phyloP scores from a whole-genome alignment of 2,113 vertebrate species.

The Triplophysa tibetana region DNA sequence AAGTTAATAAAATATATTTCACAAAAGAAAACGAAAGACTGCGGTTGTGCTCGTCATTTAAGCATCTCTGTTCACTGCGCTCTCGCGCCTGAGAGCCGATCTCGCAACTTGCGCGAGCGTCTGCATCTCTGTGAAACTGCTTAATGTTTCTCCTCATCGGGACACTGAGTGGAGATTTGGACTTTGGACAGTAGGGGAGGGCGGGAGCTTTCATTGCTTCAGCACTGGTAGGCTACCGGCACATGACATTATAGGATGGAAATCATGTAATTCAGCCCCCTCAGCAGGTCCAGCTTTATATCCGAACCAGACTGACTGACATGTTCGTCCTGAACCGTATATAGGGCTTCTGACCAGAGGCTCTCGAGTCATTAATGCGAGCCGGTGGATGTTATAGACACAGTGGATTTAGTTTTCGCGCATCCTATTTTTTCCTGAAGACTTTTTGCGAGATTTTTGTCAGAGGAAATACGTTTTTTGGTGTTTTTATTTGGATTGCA shows the following conservation, averaged over 20 bases:
- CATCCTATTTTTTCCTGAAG: conserved; percentile 39
- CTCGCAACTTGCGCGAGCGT: conserved; percentile 36
- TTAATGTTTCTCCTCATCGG: conserved; percentile 3
- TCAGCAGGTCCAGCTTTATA: conserved; percentile 64
- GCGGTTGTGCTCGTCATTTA: background rate
- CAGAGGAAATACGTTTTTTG: conserved; percentile 32
- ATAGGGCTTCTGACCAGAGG: conserved; percentile 67
- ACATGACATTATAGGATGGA: conserved; percentile 70
- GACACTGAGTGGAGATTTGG: conserved; percentile 9
- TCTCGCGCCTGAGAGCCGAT: background rate
- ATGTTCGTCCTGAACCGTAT: conserved; percentile 64
- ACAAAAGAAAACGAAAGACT: background rate
- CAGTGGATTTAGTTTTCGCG: conserved; percentile 64
- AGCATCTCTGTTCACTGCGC: conserved; percentile 1
- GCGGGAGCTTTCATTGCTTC: conserved; percentile 5
- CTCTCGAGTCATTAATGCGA: conserved; percentile 18
- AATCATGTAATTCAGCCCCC: conserved; percentile 74
- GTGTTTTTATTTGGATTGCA: conserved; percentile 50
- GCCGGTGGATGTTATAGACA: conserved; percentile 64
- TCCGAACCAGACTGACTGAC: conserved; percentile 71
- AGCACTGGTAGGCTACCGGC: conserved; percentile 58
- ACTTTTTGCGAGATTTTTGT: conserved; percentile 23
- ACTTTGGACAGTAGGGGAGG: conserved; percentile 36
- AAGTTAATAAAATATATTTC: background rate
- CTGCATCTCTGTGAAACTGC: background rate